Percentiles rank a stretch among this genome's conserved stretches.
These are phyloP conservation scores for Hirtodrosophila histrioides DNA, from an alignment of 2,888 invertebrate species.

Conservation along the genomic window DNA sequence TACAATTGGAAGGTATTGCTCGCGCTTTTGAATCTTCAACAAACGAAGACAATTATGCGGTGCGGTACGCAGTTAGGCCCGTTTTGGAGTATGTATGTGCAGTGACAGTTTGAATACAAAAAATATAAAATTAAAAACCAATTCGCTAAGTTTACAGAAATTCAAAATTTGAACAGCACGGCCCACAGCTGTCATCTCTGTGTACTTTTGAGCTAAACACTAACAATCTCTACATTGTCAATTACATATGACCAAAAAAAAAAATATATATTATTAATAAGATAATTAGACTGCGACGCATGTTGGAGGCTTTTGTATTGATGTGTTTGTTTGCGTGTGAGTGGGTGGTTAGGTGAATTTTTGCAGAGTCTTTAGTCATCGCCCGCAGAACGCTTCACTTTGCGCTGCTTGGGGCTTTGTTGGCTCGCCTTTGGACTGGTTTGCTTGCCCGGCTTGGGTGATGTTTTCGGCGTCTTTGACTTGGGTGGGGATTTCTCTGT, in stretches of 20 bases:
- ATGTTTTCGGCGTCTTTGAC: constrained; percentile 87
- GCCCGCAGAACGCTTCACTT: constrained; percentile 90
- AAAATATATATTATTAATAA: constrained; percentile 37
- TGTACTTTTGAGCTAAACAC: constrained; percentile 46
- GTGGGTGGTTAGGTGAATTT: constrained; percentile 23
- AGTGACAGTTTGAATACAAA: constrained; percentile 22
- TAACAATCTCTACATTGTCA: constrained; percentile 65
- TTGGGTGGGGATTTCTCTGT: constrained; percentile 89
- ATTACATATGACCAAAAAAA: constrained; percentile 40
- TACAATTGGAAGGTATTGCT: constrained; percentile 47
- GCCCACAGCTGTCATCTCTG: constrained; percentile 5
- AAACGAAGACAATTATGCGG: constrained; percentile 62
- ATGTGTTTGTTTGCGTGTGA: constrained; percentile 24
- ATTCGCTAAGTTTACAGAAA: constrained; percentile 22
- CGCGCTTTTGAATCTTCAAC: constrained; percentile 52
- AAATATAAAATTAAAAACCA: constrained; percentile 13
- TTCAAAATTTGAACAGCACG: constrained; percentile 19
- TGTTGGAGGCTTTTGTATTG: constrained; percentile 35
- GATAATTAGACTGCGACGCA: constrained; percentile 47
- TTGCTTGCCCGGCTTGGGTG: constrained; percentile 85
- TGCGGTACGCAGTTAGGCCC: constrained; percentile 21
- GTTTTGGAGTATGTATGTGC: constrained; percentile 19
- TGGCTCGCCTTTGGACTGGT: constrained; percentile 87
- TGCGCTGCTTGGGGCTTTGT: constrained; percentile 90
- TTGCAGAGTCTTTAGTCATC: constrained; percentile 85